phyloP scores from a whole-genome alignment of 2,113 vertebrate species.

The Pardalotus punctatus region DNA sequence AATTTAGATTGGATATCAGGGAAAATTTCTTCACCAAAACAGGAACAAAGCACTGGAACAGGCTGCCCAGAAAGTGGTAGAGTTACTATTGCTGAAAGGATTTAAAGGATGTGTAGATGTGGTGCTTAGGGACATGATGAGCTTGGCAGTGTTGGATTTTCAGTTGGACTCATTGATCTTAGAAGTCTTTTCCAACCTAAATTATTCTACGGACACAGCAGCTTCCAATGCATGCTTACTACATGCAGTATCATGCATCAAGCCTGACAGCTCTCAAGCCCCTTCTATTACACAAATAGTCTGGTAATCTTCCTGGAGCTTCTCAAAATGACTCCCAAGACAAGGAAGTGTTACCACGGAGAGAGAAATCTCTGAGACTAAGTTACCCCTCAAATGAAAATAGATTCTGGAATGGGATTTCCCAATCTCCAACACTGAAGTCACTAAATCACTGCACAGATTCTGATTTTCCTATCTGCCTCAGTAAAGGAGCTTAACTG shows the following conservation, averaged over 20 bases:
- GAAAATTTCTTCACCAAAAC: not conserved
- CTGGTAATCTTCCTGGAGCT: not conserved
- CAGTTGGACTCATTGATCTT: not conserved
- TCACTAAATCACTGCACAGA: not conserved
- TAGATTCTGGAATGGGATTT: not conserved
- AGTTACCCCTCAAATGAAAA: not conserved
- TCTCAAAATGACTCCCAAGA: not conserved
- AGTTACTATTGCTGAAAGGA: not conserved
- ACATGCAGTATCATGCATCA: not conserved
- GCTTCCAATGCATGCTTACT: not conserved
- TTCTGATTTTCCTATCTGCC: not conserved
- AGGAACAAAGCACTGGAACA: not conserved
- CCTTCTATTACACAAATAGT: not conserved
- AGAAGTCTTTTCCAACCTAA: not conserved
- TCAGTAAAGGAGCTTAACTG: not conserved
- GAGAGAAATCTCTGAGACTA: not conserved
- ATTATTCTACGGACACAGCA: not conserved
- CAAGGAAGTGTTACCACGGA: not conserved
- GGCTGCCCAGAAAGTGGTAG: not conserved
- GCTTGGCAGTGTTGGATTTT: not conserved
- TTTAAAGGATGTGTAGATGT: not conserved
- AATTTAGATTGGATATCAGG: no score
- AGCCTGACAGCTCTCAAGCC: not conserved
- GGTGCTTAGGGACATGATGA: not conserved
- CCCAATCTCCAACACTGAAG: not conserved